Base-by-base conservation (phyloP, 2,113 vertebrate genomes). In the Gavialis gangeticus region DNA sequence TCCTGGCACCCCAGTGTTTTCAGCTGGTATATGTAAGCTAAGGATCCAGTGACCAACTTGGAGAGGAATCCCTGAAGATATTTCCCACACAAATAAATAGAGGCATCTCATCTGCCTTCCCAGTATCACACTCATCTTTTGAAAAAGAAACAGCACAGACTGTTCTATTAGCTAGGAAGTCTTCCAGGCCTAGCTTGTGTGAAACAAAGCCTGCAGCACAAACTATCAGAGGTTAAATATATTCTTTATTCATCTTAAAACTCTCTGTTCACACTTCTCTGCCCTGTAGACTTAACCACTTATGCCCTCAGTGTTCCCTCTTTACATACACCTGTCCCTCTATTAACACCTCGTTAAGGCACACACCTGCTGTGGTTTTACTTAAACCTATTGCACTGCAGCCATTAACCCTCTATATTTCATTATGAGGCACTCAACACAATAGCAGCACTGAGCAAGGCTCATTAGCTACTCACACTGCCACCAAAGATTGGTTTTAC, bases 321-420 rank as follows among this genome's bases (percentile, higher is more conserved):
- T 97, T 97, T 94, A 93, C 93, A 95, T 93, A 94, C 95, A 97
- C 96, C 97, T 97, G 97, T 90, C 88, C 84, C 82, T 24, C 93
- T 84, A 89, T 97, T 97, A 97, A 97, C 97, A 97, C 94, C 93
- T 97, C 88, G 6, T 97, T 96, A 97, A 97, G 67, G 66, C 75
- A 95, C 88, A 96, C 96, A 97, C 96, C 97, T 97, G 97, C 93
- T 94, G 92, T 82, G 96, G 94, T 93, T 97, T 94, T 93, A 91
- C 96, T 95, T 85, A 94, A 96, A 90, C 85, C 77, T 79, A 21
- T 78, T 91, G 85, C 93, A 92, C 77, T 81, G 78, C 82, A 93
- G 58, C 80, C 67, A 63, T 94, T 96, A 94, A 95, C 85, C 89
- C 94, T 21, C 60, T 88, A 75, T 30, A 79, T 94, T 97, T 97